phyloP scores from a whole-genome alignment of 2,888 invertebrate species.

The Lagria hirta region DNA sequence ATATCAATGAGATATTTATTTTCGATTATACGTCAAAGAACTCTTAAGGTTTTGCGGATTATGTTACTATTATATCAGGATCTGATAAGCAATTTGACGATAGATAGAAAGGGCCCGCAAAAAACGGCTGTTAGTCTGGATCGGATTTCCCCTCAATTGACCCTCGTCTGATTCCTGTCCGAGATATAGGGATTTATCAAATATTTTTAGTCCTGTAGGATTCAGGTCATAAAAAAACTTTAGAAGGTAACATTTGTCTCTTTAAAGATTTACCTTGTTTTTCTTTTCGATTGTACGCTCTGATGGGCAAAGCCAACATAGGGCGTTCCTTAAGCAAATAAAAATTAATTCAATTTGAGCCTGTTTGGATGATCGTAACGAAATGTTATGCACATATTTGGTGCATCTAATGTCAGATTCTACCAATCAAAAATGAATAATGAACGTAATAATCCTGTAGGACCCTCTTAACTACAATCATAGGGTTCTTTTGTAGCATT shows the following conservation, averaged over 20 bases:
- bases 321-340: too few relatives aligned
- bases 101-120: conserved; percentile 28
- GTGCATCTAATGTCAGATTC: too few relatives aligned
- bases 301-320: too few relatives aligned
- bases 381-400: too few relatives aligned
- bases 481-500: conserved; percentile 18
- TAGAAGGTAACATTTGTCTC: too few relatives aligned
- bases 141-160: conserved; percentile 41
- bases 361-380: too few relatives aligned
- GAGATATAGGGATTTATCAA: conserved; percentile 29
- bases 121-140: conserved; percentile 41
- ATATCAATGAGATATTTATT: conserved; percentile 47
- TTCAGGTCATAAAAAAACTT: too few relatives aligned
- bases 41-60: conserved; percentile 51
- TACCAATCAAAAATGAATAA: conserved; percentile 26
- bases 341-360: too few relatives aligned
- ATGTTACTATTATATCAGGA: conserved; percentile 44
- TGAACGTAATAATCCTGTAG: conserved; percentile 20
- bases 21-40: conserved; percentile 52
- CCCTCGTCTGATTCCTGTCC: conserved; percentile 38
- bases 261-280: too few relatives aligned
- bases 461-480: conserved; percentile 8
- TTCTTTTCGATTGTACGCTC: too few relatives aligned
- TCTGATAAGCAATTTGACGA: conserved; percentile 49
- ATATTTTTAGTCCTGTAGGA: too few relatives aligned